phyloP scores from a whole-genome alignment of 2,113 vertebrate genomes.

The Lipophrys pholis region DNA sequence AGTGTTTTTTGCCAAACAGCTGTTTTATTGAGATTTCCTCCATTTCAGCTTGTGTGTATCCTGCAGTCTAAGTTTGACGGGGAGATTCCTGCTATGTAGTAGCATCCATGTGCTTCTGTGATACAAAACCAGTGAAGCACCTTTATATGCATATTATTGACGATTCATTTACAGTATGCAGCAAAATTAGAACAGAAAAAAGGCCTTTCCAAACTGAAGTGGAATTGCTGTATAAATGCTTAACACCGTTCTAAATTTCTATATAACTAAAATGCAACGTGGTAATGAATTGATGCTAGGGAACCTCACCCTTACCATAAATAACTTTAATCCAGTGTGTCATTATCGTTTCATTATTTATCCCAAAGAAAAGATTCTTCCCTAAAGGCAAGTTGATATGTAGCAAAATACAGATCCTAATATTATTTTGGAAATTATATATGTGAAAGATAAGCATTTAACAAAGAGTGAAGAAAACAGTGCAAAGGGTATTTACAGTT shows the following conservation, averaged over 20 bases:
- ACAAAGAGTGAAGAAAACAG: slow-evolving; percentile 37
- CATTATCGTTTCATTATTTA: slow-evolving; percentile 52
- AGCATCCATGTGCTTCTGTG: slow-evolving; percentile 52
- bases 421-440: slow-evolving; percentile 54
- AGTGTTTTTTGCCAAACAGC: slow-evolving; percentile 29
- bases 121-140: slow-evolving; percentile 31
- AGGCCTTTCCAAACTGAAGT: slow-evolving; percentile 24
- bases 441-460: slow-evolving; percentile 50
- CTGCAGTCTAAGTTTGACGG: slow-evolving; percentile 37
- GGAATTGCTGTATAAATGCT: slow-evolving; percentile 56
- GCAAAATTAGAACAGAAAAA: slow-evolving; percentile 29
- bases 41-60: slow-evolving; percentile 29
- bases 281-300: slow-evolving; percentile 28
- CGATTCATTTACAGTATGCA: slow-evolving; percentile 14
- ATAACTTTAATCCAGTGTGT: slow-evolving; percentile 34
- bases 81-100: slow-evolving; percentile 54
- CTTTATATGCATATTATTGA: slow-evolving; percentile 11
- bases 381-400: slow-evolving; percentile 64
- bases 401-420: slow-evolving; percentile 68
- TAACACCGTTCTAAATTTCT: slow-evolving; percentile 33
- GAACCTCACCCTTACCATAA: slow-evolving; percentile 28
- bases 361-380: slow-evolving; percentile 65
- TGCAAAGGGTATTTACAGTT: slow-evolving; percentile 56
- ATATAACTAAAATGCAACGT: slow-evolving; percentile 19
- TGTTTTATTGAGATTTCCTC: slow-evolving; percentile 12